Conservation (phyloP, 1,140 invertebrate genomes). For the Diuraphis noxia region DNA sequence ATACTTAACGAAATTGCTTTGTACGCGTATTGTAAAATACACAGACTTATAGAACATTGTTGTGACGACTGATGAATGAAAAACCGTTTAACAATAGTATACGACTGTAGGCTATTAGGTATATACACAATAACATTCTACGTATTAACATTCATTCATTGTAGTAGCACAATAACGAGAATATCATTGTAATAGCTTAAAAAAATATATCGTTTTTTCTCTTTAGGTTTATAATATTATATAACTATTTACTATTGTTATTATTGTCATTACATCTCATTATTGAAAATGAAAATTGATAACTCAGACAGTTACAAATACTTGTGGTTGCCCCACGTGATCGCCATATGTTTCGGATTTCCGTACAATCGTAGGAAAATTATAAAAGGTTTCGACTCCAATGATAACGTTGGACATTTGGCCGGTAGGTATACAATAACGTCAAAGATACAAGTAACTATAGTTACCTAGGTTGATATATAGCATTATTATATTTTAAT, state of each 20-base stretch:
- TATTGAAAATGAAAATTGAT: neutral
- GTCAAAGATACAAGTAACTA: neutral
- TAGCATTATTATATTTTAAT: too few relatives aligned
- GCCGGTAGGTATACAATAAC: neutral
- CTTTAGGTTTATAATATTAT: neutral
- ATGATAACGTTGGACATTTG: neutral
- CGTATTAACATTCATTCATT: neutral
- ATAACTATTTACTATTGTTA: neutral
- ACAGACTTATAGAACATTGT: neutral
- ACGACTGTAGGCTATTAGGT: neutral
- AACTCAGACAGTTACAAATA: neutral
- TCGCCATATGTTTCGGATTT: neutral
- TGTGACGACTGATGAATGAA: neutral
- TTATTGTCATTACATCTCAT: neutral
- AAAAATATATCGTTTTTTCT: neutral
- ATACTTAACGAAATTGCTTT: neutral
- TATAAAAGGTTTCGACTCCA: neutral
- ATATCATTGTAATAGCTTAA: neutral
- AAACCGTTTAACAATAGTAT: neutral
- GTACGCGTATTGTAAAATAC: neutral
- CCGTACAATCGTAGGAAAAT: slow-evolving; percentile 27
- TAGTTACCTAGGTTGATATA: too few relatives aligned
- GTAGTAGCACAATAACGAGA: neutral
- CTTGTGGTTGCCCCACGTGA: neutral
- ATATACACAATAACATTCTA: too few relatives aligned